Base-by-base conservation (phyloP, 2,797 vertebrate genomes). In the Rhyacichthys aspro region DNA sequence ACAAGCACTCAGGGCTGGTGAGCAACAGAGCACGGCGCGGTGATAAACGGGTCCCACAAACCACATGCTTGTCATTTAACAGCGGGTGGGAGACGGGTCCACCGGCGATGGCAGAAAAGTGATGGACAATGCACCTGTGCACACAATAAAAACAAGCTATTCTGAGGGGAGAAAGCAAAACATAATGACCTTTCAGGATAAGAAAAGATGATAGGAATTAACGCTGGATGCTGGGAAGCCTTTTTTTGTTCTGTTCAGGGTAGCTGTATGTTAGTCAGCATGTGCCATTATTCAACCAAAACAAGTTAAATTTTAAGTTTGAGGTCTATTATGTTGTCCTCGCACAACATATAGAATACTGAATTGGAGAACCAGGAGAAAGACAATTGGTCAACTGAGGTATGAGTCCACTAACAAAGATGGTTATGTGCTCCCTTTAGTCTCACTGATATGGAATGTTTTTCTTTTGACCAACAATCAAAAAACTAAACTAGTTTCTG, bases 1-100 rank as follows among this genome's bases (percentile, higher is more conserved):
- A 37, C 11, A 49, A 48, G 64, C 54, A 55, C 69, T 43, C 33
- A 33, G 54, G 28, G 18, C 36, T 37, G 52, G 53, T 18, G 19
- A 45, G 44, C 44, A 1, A 45, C 3, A 17, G 46, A 11, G 44
- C 39, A 36, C 28, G 2, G 10, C 18, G 44, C 9, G 46, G 61
- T 36, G 66, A 58, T 52, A 67, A 59, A 47, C 9, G 3, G 34
- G 11, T 10, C 45, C 19, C 14, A 36, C 37, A 11, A 55, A 57
- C 12, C 64, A 67, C 55, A 66, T 50, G 59, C 63, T 75, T 54
- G 18, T 36, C 23, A 28, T 55, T 50, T 28, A 60, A 36, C 52
- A 11, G 37, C 1, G 28, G 32, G 10, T 32, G 41, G 63, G 2
- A 11, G 39, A 34, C 34, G 66, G 53, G 9, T 50, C 19, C 0